These are phyloP conservation scores for Platanista minor DNA, from an alignment of 2,113 vertebrate genomes.

Conservation along the genomic window DNA sequence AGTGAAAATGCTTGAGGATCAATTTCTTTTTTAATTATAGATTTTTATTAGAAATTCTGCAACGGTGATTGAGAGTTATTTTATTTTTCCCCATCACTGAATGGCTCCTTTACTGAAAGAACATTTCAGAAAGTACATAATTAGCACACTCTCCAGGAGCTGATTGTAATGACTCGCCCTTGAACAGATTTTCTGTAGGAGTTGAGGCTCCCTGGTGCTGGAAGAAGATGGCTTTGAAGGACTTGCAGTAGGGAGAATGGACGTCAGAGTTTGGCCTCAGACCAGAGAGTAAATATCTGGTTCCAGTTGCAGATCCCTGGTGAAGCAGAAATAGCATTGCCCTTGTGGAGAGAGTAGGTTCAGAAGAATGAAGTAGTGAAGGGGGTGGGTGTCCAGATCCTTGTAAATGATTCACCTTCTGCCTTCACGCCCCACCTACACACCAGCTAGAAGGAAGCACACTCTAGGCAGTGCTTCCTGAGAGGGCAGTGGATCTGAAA, in stretches of 20 bases:
- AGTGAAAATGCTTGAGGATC: neutral
- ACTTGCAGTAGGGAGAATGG: neutral
- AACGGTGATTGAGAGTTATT: neutral
- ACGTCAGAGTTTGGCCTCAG: neutral
- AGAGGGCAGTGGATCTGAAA: neutral
- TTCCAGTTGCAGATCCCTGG: neutral
- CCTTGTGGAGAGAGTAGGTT: neutral
- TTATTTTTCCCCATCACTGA: neutral
- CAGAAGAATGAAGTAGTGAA: neutral
- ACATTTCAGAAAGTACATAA: conserved; percentile 28
- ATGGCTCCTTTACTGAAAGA: conserved; percentile 6
- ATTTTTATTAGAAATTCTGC: conserved; percentile 26
- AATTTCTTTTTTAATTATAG: conserved; percentile 14
- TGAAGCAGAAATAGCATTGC: neutral
- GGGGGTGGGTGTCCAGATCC: neutral
- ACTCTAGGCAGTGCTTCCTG: neutral
- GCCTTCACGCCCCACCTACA: neutral
- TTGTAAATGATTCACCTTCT: neutral
- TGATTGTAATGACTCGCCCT: neutral
- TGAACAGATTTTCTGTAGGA: conserved; percentile 27
- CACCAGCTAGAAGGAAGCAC: neutral
- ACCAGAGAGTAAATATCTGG: neutral
- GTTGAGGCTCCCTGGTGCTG: neutral
- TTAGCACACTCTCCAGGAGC: neutral
- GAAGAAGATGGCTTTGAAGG: neutral